Evolutionary conservation across 2,797 vertebrate genomes (phyloP), one percentile per base, ranked within the genome.

Genomic region (Anguilla megastoma): DNA sequence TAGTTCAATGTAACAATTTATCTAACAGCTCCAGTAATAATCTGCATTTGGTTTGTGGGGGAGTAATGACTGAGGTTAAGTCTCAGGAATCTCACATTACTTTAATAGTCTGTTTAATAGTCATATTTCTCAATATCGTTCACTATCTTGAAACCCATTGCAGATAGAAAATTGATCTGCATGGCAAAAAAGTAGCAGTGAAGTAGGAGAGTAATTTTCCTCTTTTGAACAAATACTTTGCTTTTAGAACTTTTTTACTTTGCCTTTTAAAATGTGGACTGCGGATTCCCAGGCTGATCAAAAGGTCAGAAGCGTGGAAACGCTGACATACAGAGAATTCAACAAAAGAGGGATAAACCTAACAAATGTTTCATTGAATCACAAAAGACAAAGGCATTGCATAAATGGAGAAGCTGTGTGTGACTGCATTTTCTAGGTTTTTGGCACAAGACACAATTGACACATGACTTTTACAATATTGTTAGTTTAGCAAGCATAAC

Each of bases 341-440:
- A n/a, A 74, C 69, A 74, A 74, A 74, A 74, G 69, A 74, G 69
- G 69, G 69, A 74, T 74, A 74, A 74, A 36, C 69, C 1, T 74
- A 8, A 74, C 69, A 74, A 74, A 74, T 74, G 69, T 36, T 74
- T 74, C 69, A 74, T 74, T 74, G 27, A 74, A 27, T 33, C 9
- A 74, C 69, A 9, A 33, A 33, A 74, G 69, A 74, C 69, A 74
- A 74, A 74, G 33, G 27, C 69, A 36, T 74, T 36, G 30, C 27
- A 14, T 33, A 33, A 74, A 74, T 10, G 14, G 27, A 12, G 30
- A 74, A 30, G 9, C 10, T 33, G 69, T 33, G 30, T 36, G 27
- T 9, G 27, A 33, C 8, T 74, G 69, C 69, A 74, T 74, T 74
- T 30, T 74, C 27, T 74, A 2, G 27, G 69, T 74, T 74, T 30